phyloP scores from a whole-genome alignment of 2,113 vertebrate species.

The Ariopsis seemanni region DNA sequence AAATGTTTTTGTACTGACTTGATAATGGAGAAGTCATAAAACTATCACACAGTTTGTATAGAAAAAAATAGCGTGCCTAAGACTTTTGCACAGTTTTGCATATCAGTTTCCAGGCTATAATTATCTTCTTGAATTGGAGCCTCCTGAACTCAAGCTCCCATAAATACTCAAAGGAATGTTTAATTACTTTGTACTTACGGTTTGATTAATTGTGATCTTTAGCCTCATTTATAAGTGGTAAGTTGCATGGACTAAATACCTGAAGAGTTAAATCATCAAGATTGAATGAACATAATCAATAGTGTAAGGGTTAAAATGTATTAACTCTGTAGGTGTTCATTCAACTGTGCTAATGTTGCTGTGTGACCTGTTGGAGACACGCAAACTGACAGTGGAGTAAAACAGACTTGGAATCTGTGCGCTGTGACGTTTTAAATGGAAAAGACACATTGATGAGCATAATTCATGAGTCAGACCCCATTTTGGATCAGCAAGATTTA shows the following conservation, averaged over 20 bases:
- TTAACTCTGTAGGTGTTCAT: background rate
- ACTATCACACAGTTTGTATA: too few species aligned
- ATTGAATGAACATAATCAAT: background rate
- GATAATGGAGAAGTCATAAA: too few species aligned
- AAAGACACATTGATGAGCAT: constrained; percentile 20
- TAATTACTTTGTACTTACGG: background rate
- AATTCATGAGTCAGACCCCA: background rate
- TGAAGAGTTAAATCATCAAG: constrained; percentile 57
- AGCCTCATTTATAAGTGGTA: background rate
- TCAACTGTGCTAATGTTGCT: background rate
- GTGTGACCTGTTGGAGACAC: background rate
- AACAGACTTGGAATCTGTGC: constrained; percentile 16
- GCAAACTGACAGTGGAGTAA: constrained; percentile 18
- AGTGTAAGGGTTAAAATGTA: background rate
- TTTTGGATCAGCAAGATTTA: background rate
- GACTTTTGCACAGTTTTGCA: background rate
- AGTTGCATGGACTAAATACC: background rate
- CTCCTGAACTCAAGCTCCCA: background rate
- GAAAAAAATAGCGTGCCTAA: too few species aligned
- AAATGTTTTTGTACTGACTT: too few species aligned
- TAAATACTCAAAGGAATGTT: background rate
- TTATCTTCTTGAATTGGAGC: background rate
- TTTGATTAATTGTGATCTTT: background rate
- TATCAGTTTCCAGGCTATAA: background rate
- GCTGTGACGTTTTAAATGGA: constrained; percentile 26